phyloP scores from a whole-genome alignment of 2,113 vertebrate genomes.

The Zosterops japonicus region DNA sequence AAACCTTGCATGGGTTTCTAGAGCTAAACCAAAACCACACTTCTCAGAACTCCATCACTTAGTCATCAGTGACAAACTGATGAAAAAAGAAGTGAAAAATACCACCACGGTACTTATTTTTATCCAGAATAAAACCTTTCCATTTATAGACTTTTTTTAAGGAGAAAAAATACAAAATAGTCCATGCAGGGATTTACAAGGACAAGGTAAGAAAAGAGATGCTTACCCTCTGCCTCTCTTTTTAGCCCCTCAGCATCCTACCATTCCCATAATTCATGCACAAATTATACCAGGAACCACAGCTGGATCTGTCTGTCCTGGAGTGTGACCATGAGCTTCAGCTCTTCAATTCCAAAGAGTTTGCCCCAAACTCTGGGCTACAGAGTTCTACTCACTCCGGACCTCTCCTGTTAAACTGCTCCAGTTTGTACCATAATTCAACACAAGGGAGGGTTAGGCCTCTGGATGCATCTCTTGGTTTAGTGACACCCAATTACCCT shows the following conservation, averaged over 20 bases:
- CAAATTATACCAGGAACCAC: neutral
- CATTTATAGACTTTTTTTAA: neutral
- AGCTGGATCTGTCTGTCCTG: neutral
- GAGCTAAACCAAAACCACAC: neutral
- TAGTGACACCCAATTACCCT: neutral
- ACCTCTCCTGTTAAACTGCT: neutral
- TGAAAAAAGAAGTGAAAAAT: constrained; percentile 18
- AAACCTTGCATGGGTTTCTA: neutral
- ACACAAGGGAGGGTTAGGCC: neutral
- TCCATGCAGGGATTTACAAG: neutral
- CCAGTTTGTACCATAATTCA: neutral
- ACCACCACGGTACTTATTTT: neutral
- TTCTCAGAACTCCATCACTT: constrained; percentile 2
- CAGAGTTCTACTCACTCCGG: neutral
- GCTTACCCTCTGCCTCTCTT: neutral
- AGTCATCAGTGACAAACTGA: constrained; percentile 20
- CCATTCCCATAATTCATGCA: neutral
- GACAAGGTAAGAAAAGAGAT: neutral
- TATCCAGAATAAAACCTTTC: constrained; percentile 13
- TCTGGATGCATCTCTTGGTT: neutral
- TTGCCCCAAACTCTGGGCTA: neutral
- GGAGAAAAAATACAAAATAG: neutral
- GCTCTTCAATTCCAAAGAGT: neutral
- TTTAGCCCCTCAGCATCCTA: neutral
- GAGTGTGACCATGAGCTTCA: neutral